These are phyloP conservation scores for Parazoanthus swiftii DNA, from an alignment of 92 coral and sea anemone genomes.

Conservation along the genomic window DNA sequence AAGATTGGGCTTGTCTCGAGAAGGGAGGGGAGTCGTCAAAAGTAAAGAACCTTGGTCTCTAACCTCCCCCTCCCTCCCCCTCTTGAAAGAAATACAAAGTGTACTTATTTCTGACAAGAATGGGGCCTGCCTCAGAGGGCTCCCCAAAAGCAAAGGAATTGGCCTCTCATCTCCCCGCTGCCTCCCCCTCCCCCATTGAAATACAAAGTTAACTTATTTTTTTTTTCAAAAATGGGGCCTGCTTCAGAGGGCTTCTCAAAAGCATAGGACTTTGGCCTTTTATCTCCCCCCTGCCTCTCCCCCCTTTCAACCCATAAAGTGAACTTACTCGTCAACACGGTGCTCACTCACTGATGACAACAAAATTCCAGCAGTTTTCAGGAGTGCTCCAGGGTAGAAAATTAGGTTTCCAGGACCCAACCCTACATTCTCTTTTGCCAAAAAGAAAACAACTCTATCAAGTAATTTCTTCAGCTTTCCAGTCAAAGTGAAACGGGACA, in stretches of 20 bases:
- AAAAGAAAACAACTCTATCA: too few relatives aligned
- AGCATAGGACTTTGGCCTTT: conserved; percentile 56
- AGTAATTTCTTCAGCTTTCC: too few relatives aligned
- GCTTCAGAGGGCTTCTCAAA: conserved; percentile 44
- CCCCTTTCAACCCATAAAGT: background rate
- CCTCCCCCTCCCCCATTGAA: conserved; percentile 1
- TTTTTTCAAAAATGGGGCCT: conserved; percentile 52
- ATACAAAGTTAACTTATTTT: conserved; percentile 34
- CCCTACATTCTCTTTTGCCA: too few relatives aligned
- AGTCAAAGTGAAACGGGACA: too few relatives aligned
- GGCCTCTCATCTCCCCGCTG: conserved; percentile 52
- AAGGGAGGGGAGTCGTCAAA: conserved; percentile 11
- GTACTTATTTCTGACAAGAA: conserved; percentile 56
- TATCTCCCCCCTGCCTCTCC: conserved; percentile 29
- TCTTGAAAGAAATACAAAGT: background rate
- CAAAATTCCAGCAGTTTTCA: too few relatives aligned
- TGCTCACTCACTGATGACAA: too few relatives aligned
- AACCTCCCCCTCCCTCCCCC: conserved; percentile 7
- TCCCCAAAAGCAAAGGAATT: conserved; percentile 52
- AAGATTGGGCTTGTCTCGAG: conserved; percentile 41
- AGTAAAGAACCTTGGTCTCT: conserved; percentile 49
- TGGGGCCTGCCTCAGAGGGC: conserved; percentile 44
- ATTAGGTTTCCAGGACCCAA: too few relatives aligned
- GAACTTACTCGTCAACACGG: conserved; percentile 54
- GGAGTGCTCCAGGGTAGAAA: too few relatives aligned